These are phyloP conservation scores for Fulica atra DNA, from an alignment of 2,113 vertebrate species.

Conservation along the genomic window DNA sequence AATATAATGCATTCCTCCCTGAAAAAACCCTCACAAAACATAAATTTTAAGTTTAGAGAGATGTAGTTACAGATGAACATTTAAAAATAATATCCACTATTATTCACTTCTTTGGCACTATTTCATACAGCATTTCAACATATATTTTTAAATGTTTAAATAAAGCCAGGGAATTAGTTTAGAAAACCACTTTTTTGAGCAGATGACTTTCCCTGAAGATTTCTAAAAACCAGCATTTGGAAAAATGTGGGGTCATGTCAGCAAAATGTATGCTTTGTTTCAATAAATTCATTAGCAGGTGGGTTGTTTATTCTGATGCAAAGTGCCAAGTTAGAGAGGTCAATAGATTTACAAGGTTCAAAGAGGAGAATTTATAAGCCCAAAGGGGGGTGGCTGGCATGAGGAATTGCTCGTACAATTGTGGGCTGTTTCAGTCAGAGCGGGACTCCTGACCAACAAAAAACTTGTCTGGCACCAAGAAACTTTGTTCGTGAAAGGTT, in stretches of 20 bases:
- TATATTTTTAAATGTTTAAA: slow-evolving; percentile 41
- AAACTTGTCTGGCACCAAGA: slow-evolving; percentile 21
- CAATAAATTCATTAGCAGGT: slow-evolving; percentile 60
- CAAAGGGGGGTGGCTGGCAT: background rate
- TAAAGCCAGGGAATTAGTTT: slow-evolving; percentile 22
- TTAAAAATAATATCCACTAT: slow-evolving; percentile 63
- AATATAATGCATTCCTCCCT: slow-evolving; percentile 53
- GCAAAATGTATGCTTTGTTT: slow-evolving; percentile 34
- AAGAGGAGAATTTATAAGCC: slow-evolving; percentile 45
- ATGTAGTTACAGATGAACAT: slow-evolving; percentile 24
- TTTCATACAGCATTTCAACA: slow-evolving; percentile 56
- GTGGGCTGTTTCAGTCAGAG: background rate
- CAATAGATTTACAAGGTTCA: slow-evolving; percentile 57
- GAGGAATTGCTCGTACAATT: background rate
- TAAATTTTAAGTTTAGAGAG: slow-evolving; percentile 69
- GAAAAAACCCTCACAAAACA: slow-evolving; percentile 8
- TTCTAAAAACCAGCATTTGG: background rate
- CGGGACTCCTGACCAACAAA: background rate
- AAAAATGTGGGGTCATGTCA: background rate
- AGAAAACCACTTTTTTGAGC: background rate
- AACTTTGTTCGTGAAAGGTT: background rate
- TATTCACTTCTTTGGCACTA: slow-evolving; percentile 57
- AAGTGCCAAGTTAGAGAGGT: slow-evolving; percentile 44
- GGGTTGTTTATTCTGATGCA: slow-evolving; percentile 37
- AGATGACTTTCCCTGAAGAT: background rate